Evolutionary conservation across 2,797 vertebrate genomes (phyloP), one percentile per base, ranked within the genome.

Genomic region (Neosalanx taihuensis): DNA sequence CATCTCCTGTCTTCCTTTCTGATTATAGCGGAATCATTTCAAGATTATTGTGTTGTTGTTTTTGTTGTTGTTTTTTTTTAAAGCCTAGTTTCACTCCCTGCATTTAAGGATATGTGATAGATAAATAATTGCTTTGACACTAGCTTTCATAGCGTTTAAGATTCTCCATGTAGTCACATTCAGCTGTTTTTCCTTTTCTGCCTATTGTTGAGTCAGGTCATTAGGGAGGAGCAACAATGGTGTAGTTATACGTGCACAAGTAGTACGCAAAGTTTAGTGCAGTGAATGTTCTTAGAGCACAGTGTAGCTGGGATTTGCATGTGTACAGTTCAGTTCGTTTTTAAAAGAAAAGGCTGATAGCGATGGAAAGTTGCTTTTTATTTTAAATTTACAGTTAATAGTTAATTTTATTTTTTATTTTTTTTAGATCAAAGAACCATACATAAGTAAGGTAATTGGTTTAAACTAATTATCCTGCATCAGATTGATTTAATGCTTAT

Each of bases 251-350:
- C 64, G 49, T 66, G 64, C 64, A 49, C 41, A 30, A 17, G 26
- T 66, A 66, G 64, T 30, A 30, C 64, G 30, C 46, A 49, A 23
- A 66, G 64, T 66, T 23, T 66, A 29, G 64, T 51, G 64, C 64
- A 66, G 46, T 66, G 64, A 66, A 51, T 66, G 41, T 66, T 66
- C 15, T 66, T 66, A 66, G 64, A 66, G 64, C 46, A 51, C 64
- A 51, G 49, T 26, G 64, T 51, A 66, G 41, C 64, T 66, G 64
- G 64, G 64, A 30, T 66, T 66, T 66, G 64, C 64, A 51, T 66
- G 64, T 66, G 64, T 66, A 66, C 64, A 66, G 46, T 66, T 66
- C 37, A 66, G 26, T 66, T 13, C 30, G 64, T 49, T 30, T 66
- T 51, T 66, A 66, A 49, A 15, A 49, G 23, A 66, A 46, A 51